Percentiles rank a stretch among this genome's conserved stretches.
phyloP scores from a whole-genome alignment of 1,140 invertebrate species.

The Eubasilissa regina region DNA sequence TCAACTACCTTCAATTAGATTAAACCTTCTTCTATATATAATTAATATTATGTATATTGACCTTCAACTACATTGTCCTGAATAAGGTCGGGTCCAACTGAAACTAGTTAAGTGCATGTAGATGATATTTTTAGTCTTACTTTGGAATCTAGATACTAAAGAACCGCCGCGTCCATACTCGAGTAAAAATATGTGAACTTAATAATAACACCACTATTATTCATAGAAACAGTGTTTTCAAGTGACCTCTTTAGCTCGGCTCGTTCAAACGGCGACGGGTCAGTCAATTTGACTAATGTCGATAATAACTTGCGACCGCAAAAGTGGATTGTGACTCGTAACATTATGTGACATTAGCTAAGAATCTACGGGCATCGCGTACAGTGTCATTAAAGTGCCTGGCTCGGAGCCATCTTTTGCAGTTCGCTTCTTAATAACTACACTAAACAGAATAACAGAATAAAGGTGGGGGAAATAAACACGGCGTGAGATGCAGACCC shows the following conservation, averaged over 20 bases:
- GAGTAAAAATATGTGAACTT: too few relatives aligned
- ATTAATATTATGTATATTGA: too few relatives aligned
- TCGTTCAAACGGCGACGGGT: conserved; percentile 14
- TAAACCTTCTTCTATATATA: too few relatives aligned
- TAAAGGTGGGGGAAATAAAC: conserved; percentile 10
- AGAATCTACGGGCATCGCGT: conserved; percentile 3
- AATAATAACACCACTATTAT: too few relatives aligned
- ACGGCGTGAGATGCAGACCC: neutral
- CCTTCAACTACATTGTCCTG: too few relatives aligned
- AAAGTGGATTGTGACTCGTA: conserved; percentile 7
- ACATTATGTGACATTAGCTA: conserved; percentile 21
- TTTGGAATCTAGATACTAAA: too few relatives aligned
- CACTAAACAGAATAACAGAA: neutral
- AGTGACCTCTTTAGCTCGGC: neutral
- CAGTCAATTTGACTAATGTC: neutral
- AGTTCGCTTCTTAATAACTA: neutral
- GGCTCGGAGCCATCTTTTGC: conserved; percentile 13
- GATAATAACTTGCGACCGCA: conserved; percentile 23
- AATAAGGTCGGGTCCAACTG: too few relatives aligned
- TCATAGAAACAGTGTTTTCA: neutral
- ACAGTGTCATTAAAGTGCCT: conserved; percentile 24
- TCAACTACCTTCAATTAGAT: too few relatives aligned
- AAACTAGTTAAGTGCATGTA: too few relatives aligned
- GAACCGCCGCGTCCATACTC: too few relatives aligned
- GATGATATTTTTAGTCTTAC: too few relatives aligned